Conservation (phyloP, 2,888 invertebrate genomes). For the Drosophila atripex region DNA sequence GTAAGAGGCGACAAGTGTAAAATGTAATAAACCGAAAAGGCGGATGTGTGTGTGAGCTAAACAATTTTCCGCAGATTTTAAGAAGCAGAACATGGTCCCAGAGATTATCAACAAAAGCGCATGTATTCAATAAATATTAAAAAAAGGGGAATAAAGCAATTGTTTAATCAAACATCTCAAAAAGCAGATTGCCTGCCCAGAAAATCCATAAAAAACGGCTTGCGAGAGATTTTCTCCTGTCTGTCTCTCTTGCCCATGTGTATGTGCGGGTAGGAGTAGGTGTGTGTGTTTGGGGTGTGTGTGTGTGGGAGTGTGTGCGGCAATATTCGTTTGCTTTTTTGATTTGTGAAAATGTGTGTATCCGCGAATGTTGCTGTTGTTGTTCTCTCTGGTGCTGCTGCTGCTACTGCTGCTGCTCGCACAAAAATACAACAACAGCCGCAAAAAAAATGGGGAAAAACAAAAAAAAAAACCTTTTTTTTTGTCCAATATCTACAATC, state of each 20-base stretch:
- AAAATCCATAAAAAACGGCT: conserved; percentile 64
- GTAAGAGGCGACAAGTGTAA: conserved; percentile 57
- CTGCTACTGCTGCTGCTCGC: conserved; percentile 29
- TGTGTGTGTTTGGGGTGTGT: conserved; percentile 17
- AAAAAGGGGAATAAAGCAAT: conserved; percentile 43
- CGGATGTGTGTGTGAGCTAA: conserved; percentile 31
- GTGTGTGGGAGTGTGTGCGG: conserved; percentile 45
- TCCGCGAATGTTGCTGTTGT: conserved; percentile 65
- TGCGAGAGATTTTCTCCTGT: conserved; percentile 36
- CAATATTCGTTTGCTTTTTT: conserved; percentile 72
- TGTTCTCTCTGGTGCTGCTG: conserved; percentile 36
- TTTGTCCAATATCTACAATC: conserved; percentile 9
- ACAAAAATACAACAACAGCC: conserved; percentile 34
- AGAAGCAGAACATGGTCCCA: not conserved
- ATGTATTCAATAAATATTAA: conserved; percentile 32
- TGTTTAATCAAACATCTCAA: conserved; percentile 44
- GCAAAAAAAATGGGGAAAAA: conserved; percentile 18
- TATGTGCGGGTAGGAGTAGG: conserved; percentile 34
- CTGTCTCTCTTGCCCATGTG: conserved; percentile 39
- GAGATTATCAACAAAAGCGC: conserved; percentile 2
- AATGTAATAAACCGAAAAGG: conserved; percentile 43
- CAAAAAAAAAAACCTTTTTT: conserved; percentile 17
- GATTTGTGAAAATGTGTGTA: conserved; percentile 80
- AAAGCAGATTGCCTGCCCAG: conserved; percentile 55
- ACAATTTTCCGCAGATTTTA: not conserved